phyloP scores from a whole-genome alignment of 2,888 invertebrate species.

The Platycheirus rosarum region DNA sequence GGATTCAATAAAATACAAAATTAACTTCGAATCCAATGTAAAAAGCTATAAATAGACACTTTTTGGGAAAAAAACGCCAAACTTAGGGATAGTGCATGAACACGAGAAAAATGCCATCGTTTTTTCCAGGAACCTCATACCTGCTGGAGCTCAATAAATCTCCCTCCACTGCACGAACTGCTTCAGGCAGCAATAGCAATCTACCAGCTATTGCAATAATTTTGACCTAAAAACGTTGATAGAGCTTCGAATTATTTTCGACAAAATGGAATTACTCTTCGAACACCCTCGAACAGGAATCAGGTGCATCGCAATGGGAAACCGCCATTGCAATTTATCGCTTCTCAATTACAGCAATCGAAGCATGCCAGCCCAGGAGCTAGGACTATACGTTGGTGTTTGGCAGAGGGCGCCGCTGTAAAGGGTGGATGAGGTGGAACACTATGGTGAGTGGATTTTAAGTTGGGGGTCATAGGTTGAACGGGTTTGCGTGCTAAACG shows the following conservation, averaged over 20 bases:
- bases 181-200: not conserved
- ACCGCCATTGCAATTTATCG: slow-evolving; percentile 65
- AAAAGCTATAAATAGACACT: slow-evolving; percentile 22
- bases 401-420: not conserved
- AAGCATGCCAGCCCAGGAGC: slow-evolving; percentile 35
- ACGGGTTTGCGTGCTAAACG: slow-evolving; percentile 64
- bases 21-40: slow-evolving; percentile 25
- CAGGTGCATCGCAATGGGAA: slow-evolving; percentile 58
- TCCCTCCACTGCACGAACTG: slow-evolving; percentile 25
- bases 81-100: not conserved
- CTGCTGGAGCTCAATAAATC: slow-evolving; percentile 48
- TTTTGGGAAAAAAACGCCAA: not conserved
- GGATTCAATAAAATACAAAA: slow-evolving; percentile 48
- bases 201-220: slow-evolving; percentile 35
- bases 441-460: slow-evolving; percentile 12
- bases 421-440: not conserved
- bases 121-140: slow-evolving; percentile 25
- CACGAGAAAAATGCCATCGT: slow-evolving; percentile 41
- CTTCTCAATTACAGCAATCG: slow-evolving; percentile 70
- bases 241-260: slow-evolving; percentile 68
- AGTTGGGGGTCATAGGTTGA: slow-evolving; percentile 29
- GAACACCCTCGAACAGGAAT: slow-evolving; percentile 31
- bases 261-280: slow-evolving; percentile 71
- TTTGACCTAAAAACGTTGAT: slow-evolving; percentile 66
- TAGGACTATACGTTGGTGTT: not conserved